phyloP scores from a whole-genome alignment of 2,797 vertebrate genomes.

The Gallinago nigripennis region DNA sequence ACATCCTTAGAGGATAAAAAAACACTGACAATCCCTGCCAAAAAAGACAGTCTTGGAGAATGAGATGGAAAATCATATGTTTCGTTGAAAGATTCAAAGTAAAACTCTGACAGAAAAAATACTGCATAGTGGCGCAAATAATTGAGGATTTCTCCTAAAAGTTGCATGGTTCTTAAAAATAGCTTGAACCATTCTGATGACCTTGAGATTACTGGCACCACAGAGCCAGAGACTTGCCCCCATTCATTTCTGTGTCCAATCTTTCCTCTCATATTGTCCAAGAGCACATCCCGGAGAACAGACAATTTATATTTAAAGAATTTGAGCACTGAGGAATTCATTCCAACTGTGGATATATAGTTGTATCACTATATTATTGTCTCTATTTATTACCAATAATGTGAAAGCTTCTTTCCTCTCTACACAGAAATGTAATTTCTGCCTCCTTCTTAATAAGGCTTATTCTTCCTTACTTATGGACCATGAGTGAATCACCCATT shows the following conservation, averaged over 20 bases:
- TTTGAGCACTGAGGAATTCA: neutral
- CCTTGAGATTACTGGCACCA: neutral
- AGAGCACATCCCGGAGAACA: neutral
- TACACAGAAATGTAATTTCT: neutral
- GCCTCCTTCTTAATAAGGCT: neutral
- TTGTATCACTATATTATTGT: neutral
- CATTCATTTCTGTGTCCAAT: neutral
- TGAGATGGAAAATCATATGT: conserved; percentile 44
- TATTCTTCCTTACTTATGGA: neutral
- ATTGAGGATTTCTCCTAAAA: conserved; percentile 8
- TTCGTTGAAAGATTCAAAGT: neutral
- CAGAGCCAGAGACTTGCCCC: neutral
- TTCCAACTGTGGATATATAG: neutral
- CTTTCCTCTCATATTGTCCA: neutral
- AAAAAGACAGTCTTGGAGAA: conserved; percentile 46
- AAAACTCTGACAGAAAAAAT: conserved; percentile 17
- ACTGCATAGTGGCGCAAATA: neutral
- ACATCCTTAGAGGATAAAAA: conserved; percentile 47
- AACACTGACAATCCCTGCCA: conserved; percentile 24
- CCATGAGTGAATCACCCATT: neutral
- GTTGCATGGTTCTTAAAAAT: neutral
- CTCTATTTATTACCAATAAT: neutral
- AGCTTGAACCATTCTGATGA: neutral
- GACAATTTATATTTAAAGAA: neutral
- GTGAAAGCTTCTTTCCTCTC: neutral